Evolutionary conservation across 2,888 invertebrate genomes (phyloP).

Genomic region (Ormyrus nitidulus): DNA sequence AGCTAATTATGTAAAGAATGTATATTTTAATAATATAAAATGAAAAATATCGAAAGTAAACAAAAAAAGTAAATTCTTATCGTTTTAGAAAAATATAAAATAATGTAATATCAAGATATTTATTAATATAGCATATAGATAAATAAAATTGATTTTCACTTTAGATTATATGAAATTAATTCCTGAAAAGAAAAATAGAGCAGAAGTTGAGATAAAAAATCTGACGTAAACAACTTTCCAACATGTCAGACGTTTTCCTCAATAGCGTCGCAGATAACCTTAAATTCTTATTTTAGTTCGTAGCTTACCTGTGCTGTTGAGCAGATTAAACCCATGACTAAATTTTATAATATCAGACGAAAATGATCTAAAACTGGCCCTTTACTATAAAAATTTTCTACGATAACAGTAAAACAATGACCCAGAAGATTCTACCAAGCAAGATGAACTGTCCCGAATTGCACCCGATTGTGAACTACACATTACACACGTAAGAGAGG

Average conservation of each 20-base stretch:
- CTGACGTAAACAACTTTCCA: conserved; percentile 53
- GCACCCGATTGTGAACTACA: conserved; percentile 5
- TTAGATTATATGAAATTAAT: neutral
- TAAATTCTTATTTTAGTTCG: conserved; percentile 18
- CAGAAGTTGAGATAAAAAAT: conserved; percentile 28
- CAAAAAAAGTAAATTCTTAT: neutral
- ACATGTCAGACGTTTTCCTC: conserved; percentile 47
- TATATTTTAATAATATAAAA: neutral
- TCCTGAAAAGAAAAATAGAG: neutral
- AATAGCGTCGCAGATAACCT: conserved; percentile 42
- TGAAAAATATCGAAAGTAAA: neutral
- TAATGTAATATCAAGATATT: too few relatives aligned
- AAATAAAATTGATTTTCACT: too few relatives aligned
- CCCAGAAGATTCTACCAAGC: neutral
- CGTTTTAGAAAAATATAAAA: too few relatives aligned
- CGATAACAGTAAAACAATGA: neutral
- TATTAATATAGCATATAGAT: too few relatives aligned
- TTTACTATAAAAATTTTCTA: neutral
- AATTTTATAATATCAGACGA: neutral
- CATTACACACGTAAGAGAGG: neutral
- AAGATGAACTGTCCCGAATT: conserved; percentile 22
- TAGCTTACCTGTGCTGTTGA: conserved; percentile 70
- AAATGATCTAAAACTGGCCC: neutral
- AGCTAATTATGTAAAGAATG: too few relatives aligned
- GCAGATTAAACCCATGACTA: conserved; percentile 69